Evolutionary conservation across 2,888 invertebrate species (phyloP).

Genomic region (Apodemia hepburni): DNA sequence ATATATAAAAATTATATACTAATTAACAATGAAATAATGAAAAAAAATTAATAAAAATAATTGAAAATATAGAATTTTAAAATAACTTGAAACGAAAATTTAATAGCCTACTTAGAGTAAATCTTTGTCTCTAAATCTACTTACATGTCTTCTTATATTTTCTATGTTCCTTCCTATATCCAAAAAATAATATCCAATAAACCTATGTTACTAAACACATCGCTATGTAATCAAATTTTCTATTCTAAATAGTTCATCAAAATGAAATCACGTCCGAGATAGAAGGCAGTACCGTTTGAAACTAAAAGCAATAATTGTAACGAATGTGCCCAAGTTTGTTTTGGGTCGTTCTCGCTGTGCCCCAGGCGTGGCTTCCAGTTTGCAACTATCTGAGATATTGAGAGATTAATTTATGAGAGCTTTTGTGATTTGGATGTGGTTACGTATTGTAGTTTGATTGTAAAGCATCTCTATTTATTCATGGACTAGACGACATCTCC

Average conservation of each 20-base stretch:
- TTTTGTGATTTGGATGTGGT: constrained; percentile 28
- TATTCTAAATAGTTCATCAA: constrained; percentile 10
- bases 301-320: constrained; percentile 47
- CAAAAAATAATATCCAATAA: no score
- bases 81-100: no score
- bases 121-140: no score
- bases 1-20: no score
- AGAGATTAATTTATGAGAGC: constrained; percentile 42
- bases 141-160: no score
- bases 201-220: background rate
- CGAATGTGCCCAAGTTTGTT: constrained; percentile 52
- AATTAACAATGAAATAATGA: no score
- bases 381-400: constrained; percentile 43
- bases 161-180: no score
- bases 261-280: constrained; percentile 45
- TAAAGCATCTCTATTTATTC: constrained; percentile 1
- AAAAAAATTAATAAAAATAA: no score
- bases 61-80: no score
- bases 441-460: constrained; percentile 12
- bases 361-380: constrained; percentile 31
- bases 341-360: constrained; percentile 34
- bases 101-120: no score
- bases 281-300: constrained; percentile 41
- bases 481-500: background rate
- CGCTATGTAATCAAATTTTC: background rate